These are phyloP conservation scores for Listronotus oregonensis DNA, from an alignment of 1,140 invertebrate species.

Conservation along the genomic window DNA sequence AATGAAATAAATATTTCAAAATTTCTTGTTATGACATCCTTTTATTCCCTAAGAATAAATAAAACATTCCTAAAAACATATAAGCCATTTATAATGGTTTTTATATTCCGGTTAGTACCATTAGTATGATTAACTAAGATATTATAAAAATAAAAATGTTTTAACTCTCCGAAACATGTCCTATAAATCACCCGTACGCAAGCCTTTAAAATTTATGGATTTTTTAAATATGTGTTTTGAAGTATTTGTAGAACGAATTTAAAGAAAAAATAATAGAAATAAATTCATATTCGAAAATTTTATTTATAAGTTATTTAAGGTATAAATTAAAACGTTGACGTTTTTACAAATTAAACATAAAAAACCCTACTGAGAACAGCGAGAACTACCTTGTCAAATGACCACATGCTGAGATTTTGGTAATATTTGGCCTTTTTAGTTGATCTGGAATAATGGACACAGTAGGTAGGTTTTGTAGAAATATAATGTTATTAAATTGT, in stretches of 20 bases:
- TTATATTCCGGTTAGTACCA: not conserved
- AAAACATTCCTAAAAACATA: too few relatives aligned
- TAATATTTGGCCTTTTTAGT: slow-evolving; percentile 16
- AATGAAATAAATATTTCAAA: too few relatives aligned
- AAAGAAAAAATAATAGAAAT: too few relatives aligned
- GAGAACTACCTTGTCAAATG: slow-evolving; percentile 35
- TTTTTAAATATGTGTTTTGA: not conserved
- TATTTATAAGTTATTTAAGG: slow-evolving; percentile 24
- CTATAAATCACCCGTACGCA: not conserved
- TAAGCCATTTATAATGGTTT: not conserved
- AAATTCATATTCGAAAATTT: slow-evolving; percentile 6
- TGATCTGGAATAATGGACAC: slow-evolving; percentile 17
- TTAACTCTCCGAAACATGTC: not conserved
- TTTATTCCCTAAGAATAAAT: too few relatives aligned
- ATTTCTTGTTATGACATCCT: too few relatives aligned
- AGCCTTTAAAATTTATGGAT: not conserved
- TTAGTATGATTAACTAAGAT: slow-evolving; percentile 4
- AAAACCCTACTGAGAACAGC: slow-evolving; percentile 29
- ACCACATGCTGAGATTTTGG: slow-evolving; percentile 10
- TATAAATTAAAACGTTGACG: slow-evolving; percentile 34
- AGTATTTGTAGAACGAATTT: not conserved
- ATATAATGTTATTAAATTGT: not conserved
- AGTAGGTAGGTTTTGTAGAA: slow-evolving; percentile 3
- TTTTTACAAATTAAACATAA: slow-evolving; percentile 36
- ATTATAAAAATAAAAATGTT: slow-evolving; percentile 8